Evolutionary conservation across 2,888 invertebrate genomes (phyloP), one percentile per base, ranked within the genome.

Genomic region (Rhaphigaster nebulosa): DNA sequence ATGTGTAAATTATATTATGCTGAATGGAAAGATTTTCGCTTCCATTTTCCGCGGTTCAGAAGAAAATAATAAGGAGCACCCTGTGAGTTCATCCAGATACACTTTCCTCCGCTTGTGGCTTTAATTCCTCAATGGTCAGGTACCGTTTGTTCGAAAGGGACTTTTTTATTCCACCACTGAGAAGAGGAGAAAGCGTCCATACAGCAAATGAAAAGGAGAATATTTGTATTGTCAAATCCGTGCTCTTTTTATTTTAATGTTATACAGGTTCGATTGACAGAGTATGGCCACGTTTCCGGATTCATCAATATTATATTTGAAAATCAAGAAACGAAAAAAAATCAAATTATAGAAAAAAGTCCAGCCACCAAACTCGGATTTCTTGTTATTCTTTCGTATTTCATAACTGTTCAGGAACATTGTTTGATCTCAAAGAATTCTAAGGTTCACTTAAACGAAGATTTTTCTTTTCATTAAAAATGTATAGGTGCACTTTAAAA

Each of bases 41-140:
- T 45, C 45, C 10, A 45, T 10, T 10, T 45, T 45, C 45, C 45
- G 45, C 10, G 45, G 45, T 45, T 45, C 10, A 45, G 45, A 45
- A 4, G 45, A 45, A 10, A 45, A 45, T 10, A 45, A 45, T 45
- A 45, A 45, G 10, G 45, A 45, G 10, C 45, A 45, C 4, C 6
- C 29, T 29, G 29, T 34, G 34, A 70, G 70, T 38, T 38, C 34
- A 38, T 10, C 34, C 70, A 76, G 70, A 20, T 76, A 76, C 70
- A 76, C 70, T 76, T 76, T 76, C 70, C 70, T 76, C 4, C 20
- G 70, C 38, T 20, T 76, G 70, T 20, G 34, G 70, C 70, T 76
- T 76, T 38, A 38, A 76, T 76, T 38, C 70, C 70, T 76, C 70
- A 76, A 76, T 76, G 70, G 34, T 76, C 70, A 76, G 70, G 70